Conservation (phyloP, 2,113 vertebrate genomes). For the Pyxicephalus adspersus region DNA sequence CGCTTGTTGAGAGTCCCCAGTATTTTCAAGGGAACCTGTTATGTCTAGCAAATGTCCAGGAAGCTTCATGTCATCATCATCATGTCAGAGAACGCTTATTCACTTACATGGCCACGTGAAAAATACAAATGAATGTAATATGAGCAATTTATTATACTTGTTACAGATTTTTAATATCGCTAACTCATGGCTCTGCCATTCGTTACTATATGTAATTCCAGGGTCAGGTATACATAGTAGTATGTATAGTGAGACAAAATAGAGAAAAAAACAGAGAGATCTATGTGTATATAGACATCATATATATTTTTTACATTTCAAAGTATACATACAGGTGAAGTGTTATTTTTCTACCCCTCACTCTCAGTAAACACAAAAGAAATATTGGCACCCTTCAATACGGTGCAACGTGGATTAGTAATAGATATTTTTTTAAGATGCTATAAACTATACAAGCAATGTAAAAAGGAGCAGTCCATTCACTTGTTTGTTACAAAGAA, state of each 20-base stretch:
- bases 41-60: constrained; percentile 12
- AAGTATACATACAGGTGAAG: constrained; percentile 53
- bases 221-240: constrained; percentile 49
- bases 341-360: constrained; percentile 55
- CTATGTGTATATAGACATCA: constrained; percentile 57
- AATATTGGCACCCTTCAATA: constrained; percentile 24
- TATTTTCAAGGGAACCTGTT: constrained; percentile 1
- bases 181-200: constrained; percentile 38
- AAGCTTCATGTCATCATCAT: constrained; percentile 11
- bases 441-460: constrained; percentile 26
- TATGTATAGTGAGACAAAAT: constrained; percentile 45
- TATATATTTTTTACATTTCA: constrained; percentile 58
- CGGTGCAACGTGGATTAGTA: constrained; percentile 24
- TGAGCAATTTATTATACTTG: constrained; percentile 34
- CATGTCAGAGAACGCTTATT: neutral
- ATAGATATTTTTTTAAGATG: constrained; percentile 52
- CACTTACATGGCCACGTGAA: constrained; percentile 44
- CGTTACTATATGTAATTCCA: constrained; percentile 44
- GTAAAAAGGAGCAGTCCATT: constrained; percentile 51
- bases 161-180: constrained; percentile 46
- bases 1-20: constrained; percentile 14
- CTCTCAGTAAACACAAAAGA: constrained; percentile 37
- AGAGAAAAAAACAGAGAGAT: constrained; percentile 33
- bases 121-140: constrained; percentile 47
- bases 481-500: neutral